Conservation (phyloP, 2,797 vertebrate genomes). For the Peromyscus eremicus region DNA sequence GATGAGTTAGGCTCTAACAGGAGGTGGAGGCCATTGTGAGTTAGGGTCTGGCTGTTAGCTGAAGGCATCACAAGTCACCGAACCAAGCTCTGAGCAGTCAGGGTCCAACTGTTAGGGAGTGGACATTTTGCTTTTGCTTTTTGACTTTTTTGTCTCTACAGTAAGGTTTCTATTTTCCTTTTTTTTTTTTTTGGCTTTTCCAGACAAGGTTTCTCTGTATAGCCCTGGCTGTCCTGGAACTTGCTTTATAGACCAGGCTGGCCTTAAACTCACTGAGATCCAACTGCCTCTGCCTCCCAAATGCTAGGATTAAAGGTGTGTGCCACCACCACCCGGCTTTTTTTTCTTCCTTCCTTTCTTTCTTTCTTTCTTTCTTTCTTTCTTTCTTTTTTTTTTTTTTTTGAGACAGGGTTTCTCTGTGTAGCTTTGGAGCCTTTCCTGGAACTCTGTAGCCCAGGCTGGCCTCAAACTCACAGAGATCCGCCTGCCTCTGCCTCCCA, state of each 20-base stretch:
- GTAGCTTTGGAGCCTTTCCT: too few species aligned
- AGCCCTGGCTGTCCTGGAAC: not conserved
- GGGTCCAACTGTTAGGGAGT: not conserved
- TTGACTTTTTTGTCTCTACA: too few species aligned
- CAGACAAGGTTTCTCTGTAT: not conserved
- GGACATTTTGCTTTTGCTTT: not conserved
- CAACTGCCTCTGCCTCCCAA: not conserved
- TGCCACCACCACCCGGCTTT: not conserved
- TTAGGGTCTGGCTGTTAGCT: not conserved
- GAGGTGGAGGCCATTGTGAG: too few species aligned
- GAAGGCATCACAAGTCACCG: too few species aligned
- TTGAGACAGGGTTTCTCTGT: too few species aligned
- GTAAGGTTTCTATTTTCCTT: constrained; percentile 82
- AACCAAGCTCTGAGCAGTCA: not conserved
- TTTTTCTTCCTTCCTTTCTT: not conserved
- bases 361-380: too few species aligned
- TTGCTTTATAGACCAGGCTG: not conserved
- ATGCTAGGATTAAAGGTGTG: not conserved
- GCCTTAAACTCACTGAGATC: not conserved
- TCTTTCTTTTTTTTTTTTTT: too few species aligned
- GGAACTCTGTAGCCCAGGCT: too few species aligned
- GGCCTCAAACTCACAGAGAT: too few species aligned
- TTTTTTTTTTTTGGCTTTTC: not conserved
- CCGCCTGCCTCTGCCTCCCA: too few species aligned
- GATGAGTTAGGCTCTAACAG: too few species aligned